Base-by-base conservation (phyloP, 2,113 vertebrate genomes). In the Dolichallabes microphthalmus region DNA sequence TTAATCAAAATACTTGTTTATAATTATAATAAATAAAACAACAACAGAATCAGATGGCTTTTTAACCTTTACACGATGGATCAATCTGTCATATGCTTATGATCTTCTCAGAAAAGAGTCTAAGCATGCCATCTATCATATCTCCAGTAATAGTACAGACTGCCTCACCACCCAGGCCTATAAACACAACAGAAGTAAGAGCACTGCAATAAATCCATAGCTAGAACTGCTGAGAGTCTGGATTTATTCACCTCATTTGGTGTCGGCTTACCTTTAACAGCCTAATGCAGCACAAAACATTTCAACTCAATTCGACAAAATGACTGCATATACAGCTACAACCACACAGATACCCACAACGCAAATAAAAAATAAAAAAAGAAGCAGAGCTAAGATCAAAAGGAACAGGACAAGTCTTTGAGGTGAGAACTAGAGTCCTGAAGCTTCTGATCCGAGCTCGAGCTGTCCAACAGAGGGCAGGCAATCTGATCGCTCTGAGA, bases 391-490 rank as follows among this genome's bases (percentile, higher is more conserved):
- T n/a, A 11, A 50, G 39, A 74, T 30, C 53, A 11, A 17, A 0
- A 79, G 55, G 22, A 25, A 60, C 1, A 60, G 20, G 39, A 60
- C 13, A 60, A 39, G 55, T 19, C 20, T 60, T 35, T 19, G 60
- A 50, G 45, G 63, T 69, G 27, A 4, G 13, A 17, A 63, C 4
- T 30, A 78, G 39, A 25, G 50, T 14, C 7, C 77, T 61, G 25
- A 27, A 58, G 8, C 19, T 57, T 58, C 32, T 39, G 17, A 15
- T 64, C 11, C 3, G 52, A 52, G 55, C 66, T 60, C 32, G 19
- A 68, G 80, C 80, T 61, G 74, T 82, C 88, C 88, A 85, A 87
- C 78, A 88, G 88, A 85, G 85, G 82, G 85, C 86, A 82, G 64
- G 80, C n/a, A 57, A 82, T 83, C 64, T 80, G 80, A 89, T 80